These are phyloP conservation scores for Clarias platycephalus DNA, from an alignment of 2,797 vertebrate species.

Conservation along the genomic window DNA sequence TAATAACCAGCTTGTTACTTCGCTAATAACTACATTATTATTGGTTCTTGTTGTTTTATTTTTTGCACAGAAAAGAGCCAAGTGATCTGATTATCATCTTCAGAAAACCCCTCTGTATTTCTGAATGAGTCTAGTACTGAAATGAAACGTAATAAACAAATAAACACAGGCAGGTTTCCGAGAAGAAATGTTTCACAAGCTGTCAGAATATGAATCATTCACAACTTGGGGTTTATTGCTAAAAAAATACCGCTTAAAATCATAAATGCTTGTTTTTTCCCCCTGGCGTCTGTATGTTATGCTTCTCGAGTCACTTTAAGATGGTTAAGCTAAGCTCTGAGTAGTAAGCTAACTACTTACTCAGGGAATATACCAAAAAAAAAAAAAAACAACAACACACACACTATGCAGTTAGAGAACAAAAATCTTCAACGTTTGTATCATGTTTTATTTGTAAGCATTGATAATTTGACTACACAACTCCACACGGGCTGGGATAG, in stretches of 20 bases:
- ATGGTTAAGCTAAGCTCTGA: neutral
- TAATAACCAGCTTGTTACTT: slow-evolving; percentile 18
- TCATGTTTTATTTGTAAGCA: neutral
- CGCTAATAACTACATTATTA: neutral
- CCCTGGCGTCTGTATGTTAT: neutral
- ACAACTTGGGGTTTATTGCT: no score
- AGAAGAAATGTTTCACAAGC: neutral
- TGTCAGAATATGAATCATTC: neutral
- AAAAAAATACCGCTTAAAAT: neutral
- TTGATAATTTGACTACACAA: neutral
- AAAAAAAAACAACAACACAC: no score
- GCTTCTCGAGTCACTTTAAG: neutral
- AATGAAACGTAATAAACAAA: neutral
- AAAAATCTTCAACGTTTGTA: neutral
- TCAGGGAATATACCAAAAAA: neutral
- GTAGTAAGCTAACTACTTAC: neutral
- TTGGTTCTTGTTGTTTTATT: no score
- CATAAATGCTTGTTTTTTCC: neutral
- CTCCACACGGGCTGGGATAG: neutral
- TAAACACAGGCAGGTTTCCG: neutral
- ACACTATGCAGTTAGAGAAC: neutral
- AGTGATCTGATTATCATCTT: no score
- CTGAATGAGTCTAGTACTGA: neutral
- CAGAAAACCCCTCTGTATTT: neutral
- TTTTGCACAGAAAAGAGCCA: neutral